Percentiles rank a stretch among this genome's conserved stretches.
Conservation (phyloP, 2,113 vertebrate genomes). For the Talpa occidentalis region DNA sequence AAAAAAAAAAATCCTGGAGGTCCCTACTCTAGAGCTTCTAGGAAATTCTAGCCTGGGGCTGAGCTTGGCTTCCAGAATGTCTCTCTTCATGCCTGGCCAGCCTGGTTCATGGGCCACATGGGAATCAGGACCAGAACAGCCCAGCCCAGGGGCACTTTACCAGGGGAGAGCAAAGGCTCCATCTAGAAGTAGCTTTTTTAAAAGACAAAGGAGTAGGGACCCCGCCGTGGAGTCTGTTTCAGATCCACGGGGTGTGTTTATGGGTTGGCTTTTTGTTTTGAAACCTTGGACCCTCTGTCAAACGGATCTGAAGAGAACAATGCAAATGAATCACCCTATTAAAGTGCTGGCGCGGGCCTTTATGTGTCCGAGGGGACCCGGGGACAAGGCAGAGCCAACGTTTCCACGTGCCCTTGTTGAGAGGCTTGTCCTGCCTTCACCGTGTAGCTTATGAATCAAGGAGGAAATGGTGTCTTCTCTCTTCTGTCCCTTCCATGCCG, state of each 20-base stretch:
- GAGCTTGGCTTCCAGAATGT: constrained; percentile 34
- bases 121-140: neutral
- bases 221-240: neutral
- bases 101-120: constrained; percentile 28
- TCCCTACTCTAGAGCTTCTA: constrained; percentile 50
- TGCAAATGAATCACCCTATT: too few species aligned
- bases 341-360: too few species aligned
- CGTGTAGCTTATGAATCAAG: too few species aligned
- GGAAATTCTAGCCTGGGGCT: constrained; percentile 26
- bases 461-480: neutral
- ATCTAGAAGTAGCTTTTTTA: constrained; percentile 15
- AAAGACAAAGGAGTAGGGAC: neutral
- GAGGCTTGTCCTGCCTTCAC: too few species aligned
- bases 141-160: neutral
- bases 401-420: too few species aligned
- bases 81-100: neutral
- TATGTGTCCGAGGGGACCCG: too few species aligned
- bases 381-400: too few species aligned
- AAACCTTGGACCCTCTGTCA: constrained; percentile 35
- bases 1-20: neutral
- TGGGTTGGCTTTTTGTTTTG: neutral
- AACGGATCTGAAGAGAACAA: constrained; percentile 18
- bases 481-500: neutral
- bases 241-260: constrained; percentile 37
- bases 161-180: neutral